A percentile compares a stretch with the other conserved stretches of the same genome.
Conservation (phyloP, 2,888 invertebrate species). For the Dolichomitus sp. region DNA sequence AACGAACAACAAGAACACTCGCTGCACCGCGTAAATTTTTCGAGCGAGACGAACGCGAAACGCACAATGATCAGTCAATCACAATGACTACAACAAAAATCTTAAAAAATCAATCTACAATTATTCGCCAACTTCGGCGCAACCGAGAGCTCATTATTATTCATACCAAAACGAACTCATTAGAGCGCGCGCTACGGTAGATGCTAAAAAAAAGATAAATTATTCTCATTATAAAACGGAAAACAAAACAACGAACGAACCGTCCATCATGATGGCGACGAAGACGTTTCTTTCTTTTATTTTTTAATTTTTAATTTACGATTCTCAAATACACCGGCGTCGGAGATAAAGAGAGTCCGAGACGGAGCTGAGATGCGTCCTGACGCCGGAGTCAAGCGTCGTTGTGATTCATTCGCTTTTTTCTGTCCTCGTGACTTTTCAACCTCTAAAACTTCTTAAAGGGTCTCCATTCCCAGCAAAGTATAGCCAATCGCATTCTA, state of each 20-base stretch:
- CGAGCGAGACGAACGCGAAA: slow-evolving; percentile 64
- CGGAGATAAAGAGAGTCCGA: slow-evolving; percentile 33
- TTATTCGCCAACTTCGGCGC: slow-evolving; percentile 34
- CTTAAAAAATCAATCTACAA: slow-evolving; percentile 23
- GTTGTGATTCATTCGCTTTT: slow-evolving; percentile 52
- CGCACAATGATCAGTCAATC: slow-evolving; percentile 27
- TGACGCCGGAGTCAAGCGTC: slow-evolving; percentile 21
- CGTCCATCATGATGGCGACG: slow-evolving; percentile 56
- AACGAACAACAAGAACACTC: slow-evolving; percentile 31
- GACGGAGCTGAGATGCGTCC: slow-evolving; percentile 12
- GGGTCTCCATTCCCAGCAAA: no score
- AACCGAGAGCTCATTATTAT: slow-evolving; percentile 47
- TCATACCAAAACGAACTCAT: slow-evolving; percentile 41
- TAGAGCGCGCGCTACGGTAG: slow-evolving; percentile 39
- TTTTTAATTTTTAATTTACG: slow-evolving; percentile 47
- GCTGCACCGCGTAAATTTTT: slow-evolving; percentile 62
- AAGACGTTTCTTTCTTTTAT: slow-evolving; percentile 50
- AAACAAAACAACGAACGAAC: slow-evolving; percentile 62
- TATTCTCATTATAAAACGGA: slow-evolving; percentile 47
- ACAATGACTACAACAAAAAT: slow-evolving; percentile 25
- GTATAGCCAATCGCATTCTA: no score
- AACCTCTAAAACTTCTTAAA: not conserved
- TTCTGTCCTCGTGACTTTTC: slow-evolving; percentile 38
- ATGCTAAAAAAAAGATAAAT: slow-evolving; percentile 27
- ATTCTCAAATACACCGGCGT: slow-evolving; percentile 38